Conservation (phyloP, 2,888 invertebrate genomes). For the Xestia xanthographa region DNA sequence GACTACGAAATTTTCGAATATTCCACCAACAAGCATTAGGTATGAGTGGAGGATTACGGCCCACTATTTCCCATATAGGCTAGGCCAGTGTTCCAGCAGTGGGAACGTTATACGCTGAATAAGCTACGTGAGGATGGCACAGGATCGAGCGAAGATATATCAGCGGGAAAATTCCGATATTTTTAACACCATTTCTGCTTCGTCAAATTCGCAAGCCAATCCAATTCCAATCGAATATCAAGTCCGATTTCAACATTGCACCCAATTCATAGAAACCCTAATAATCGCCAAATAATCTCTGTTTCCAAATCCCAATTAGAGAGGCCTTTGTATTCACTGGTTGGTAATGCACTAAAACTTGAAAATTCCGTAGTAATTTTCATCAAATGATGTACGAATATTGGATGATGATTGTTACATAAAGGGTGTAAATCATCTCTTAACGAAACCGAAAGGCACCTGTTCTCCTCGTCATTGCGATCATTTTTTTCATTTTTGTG, state of each 20-base stretch:
- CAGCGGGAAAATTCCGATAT: background rate
- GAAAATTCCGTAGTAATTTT: background rate
- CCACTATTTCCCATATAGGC: background rate
- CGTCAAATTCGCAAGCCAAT: background rate
- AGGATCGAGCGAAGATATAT: background rate
- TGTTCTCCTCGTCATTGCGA: too few relatives aligned
- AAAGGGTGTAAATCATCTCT: too few relatives aligned
- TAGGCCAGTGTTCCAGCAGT: background rate
- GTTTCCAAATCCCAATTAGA: background rate
- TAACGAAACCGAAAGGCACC: too few relatives aligned
- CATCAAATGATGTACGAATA: background rate
- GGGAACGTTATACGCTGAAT: background rate
- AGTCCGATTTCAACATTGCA: background rate
- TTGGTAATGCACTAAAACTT: background rate
- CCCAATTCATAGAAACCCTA: background rate
- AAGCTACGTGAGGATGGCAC: background rate
- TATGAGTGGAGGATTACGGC: background rate
- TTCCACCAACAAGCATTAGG: too few relatives aligned
- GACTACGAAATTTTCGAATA: too few relatives aligned
- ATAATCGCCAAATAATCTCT: background rate
- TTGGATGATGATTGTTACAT: background rate
- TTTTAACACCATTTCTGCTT: background rate
- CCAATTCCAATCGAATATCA: background rate
- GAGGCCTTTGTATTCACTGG: background rate
- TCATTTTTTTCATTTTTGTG: too few relatives aligned